Evolutionary conservation across 1,140 invertebrate genomes (phyloP).

Genomic region (Apis florea): DNA sequence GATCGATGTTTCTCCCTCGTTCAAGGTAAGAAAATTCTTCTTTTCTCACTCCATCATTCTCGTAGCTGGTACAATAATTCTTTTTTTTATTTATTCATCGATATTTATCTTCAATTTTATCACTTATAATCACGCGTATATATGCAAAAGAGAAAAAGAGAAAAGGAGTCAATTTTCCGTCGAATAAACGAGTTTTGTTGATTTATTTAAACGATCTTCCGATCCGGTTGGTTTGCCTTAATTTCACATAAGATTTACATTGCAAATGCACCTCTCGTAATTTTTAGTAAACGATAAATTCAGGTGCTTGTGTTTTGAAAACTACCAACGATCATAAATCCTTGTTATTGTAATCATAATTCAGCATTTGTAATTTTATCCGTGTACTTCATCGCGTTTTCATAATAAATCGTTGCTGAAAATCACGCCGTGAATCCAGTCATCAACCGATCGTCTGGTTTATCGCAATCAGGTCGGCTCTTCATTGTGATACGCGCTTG

Average conservation of each 20-base stretch:
- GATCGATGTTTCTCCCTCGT: slow-evolving; percentile 91
- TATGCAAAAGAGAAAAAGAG: too few relatives aligned
- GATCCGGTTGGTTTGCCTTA: slow-evolving; percentile 4
- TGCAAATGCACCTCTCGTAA: slow-evolving; percentile 20
- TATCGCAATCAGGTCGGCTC: slow-evolving; percentile 16
- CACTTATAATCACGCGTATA: background rate
- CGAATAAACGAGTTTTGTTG: background rate
- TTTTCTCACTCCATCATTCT: background rate
- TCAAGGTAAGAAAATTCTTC: slow-evolving; percentile 84
- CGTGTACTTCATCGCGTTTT: background rate
- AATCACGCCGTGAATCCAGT: background rate
- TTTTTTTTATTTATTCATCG: background rate
- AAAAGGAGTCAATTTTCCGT: background rate
- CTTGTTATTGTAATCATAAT: slow-evolving; percentile 16
- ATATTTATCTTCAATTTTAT: background rate
- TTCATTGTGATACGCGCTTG: slow-evolving; percentile 1
- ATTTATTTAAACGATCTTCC: slow-evolving; percentile 8
- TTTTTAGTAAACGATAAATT: slow-evolving; percentile 12
- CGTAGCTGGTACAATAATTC: background rate
- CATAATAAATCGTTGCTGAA: background rate
- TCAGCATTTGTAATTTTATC: slow-evolving; percentile 4
- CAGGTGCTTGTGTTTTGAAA: background rate
- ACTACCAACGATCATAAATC: background rate
- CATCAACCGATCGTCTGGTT: slow-evolving; percentile 9
- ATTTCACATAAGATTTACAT: slow-evolving; percentile 35